Evolutionary conservation across 2,888 invertebrate species (phyloP).

Genomic region (Drosophila vallismaia): DNA sequence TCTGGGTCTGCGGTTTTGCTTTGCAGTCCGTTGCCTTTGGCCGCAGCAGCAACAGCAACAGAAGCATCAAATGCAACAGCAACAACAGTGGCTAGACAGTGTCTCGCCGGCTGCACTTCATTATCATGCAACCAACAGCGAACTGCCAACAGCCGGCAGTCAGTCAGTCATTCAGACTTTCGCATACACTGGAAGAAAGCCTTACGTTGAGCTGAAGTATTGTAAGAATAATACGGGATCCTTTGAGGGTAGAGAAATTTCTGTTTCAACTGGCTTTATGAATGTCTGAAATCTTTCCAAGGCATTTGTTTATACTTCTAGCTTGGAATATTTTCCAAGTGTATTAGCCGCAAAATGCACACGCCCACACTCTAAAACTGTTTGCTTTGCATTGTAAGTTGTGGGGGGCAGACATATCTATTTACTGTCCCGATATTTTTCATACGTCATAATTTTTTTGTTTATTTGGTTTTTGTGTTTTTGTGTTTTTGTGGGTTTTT

Average conservation of each 20-base stretch:
- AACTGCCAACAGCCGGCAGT: slow-evolving; percentile 49
- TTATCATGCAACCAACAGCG: slow-evolving; percentile 75
- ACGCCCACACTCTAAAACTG: slow-evolving; percentile 78
- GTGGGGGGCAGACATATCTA: slow-evolving; percentile 18
- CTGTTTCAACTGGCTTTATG: too few relatives aligned
- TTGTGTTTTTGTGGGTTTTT: not conserved
- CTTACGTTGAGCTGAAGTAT: too few relatives aligned
- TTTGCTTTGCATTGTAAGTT: slow-evolving; percentile 48
- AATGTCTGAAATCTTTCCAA: too few relatives aligned
- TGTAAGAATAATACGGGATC: too few relatives aligned
- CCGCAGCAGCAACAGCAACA: slow-evolving; percentile 40
- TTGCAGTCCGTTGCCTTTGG: slow-evolving; percentile 48
- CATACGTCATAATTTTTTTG: slow-evolving; percentile 66
- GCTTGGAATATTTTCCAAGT: not conserved
- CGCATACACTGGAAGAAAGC: not conserved
- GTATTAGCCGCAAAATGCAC: slow-evolving; percentile 42
- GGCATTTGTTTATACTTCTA: too few relatives aligned
- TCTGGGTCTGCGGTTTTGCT: slow-evolving; percentile 47
- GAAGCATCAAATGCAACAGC: slow-evolving; percentile 19
- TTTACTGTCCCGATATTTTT: slow-evolving; percentile 61
- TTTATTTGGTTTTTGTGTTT: not conserved
- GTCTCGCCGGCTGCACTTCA: slow-evolving; percentile 82
- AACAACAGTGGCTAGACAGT: slow-evolving; percentile 79
- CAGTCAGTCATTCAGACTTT: slow-evolving; percentile 49
- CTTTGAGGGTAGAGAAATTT: too few relatives aligned